Percentiles rank a stretch among this genome's conserved stretches.
These are phyloP conservation scores for Antheraea pernyi DNA, from an alignment of 1,140 invertebrate species.

Conservation along the genomic window DNA sequence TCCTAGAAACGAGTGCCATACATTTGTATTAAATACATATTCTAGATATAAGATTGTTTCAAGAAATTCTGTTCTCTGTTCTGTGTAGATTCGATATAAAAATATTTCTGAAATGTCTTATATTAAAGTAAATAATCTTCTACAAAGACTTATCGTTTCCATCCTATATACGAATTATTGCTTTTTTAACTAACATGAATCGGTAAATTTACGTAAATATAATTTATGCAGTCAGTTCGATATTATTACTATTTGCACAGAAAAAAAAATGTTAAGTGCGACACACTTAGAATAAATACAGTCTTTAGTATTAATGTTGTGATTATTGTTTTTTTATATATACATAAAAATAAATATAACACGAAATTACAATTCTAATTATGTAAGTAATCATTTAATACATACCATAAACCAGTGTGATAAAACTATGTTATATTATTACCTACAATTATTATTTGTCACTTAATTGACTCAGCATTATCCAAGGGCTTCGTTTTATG, in stretches of 20 bases:
- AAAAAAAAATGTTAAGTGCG: conserved; percentile 22
- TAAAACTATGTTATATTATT: not conserved
- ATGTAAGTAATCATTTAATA: not conserved
- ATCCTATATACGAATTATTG: conserved; percentile 27
- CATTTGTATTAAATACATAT: too few species aligned
- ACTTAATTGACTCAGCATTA: too few species aligned
- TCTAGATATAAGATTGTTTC: too few species aligned
- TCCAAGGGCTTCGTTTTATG: too few species aligned
- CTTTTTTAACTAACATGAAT: not conserved
- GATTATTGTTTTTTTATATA: conserved; percentile 16
- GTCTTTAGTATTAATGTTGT: conserved; percentile 18
- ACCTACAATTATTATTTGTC: not conserved
- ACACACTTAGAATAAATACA: conserved; percentile 20
- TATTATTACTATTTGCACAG: not conserved
- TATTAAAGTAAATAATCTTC: conserved; percentile 8
- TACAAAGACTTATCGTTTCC: conserved; percentile 40
- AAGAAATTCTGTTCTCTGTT: too few species aligned
- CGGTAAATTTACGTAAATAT: not conserved
- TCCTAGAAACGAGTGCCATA: too few species aligned
- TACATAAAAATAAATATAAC: not conserved
- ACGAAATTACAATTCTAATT: conserved; percentile 12
- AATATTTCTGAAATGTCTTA: too few species aligned
- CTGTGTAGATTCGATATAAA: too few species aligned
- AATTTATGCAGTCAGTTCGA: not conserved
- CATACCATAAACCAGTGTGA: not conserved